Percentiles rank a stretch among this genome's conserved stretches.
Evolutionary conservation across 2,888 invertebrate genomes (phyloP).

Genomic region (Catocala nupta): DNA sequence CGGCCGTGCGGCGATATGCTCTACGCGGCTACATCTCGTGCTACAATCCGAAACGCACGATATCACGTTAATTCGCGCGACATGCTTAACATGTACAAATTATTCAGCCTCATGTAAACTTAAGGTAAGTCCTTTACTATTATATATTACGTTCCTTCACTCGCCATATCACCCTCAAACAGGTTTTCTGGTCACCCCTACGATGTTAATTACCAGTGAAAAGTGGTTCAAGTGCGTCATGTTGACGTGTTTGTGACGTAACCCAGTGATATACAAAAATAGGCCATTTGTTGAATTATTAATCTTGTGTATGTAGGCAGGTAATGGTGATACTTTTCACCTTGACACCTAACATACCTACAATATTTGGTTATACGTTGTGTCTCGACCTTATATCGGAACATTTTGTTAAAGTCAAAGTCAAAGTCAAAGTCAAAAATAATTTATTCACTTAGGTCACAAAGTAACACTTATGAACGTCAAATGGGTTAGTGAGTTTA

Average conservation of each 20-base stretch:
- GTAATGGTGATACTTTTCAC: constrained; percentile 17
- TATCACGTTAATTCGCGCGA: constrained; percentile 56
- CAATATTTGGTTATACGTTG: constrained; percentile 7
- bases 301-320: constrained; percentile 16
- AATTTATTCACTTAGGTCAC: no score
- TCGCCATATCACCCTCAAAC: constrained; percentile 18
- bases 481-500: no score
- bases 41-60: constrained; percentile 56
- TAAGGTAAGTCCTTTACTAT: constrained; percentile 63
- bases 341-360: constrained; percentile 17
- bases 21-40: constrained; percentile 60
- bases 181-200: constrained; percentile 25
- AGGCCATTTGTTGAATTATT: constrained; percentile 23
- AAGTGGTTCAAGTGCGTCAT: constrained; percentile 66
- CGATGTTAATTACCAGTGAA: constrained; percentile 48
- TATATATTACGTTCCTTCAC: constrained; percentile 11
- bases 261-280: constrained; percentile 53
- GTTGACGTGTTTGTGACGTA: constrained; percentile 71
- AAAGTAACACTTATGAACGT: no score
- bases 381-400: no score
- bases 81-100: constrained; percentile 66
- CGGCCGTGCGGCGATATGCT: constrained; percentile 68
- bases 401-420: no score
- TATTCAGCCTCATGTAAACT: constrained; percentile 57
- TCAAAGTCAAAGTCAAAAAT: no score